Percentiles rank a stretch among this genome's conserved stretches.
phyloP scores from a whole-genome alignment of 1,140 invertebrate species.

The Meloidogyne exigua region DNA sequence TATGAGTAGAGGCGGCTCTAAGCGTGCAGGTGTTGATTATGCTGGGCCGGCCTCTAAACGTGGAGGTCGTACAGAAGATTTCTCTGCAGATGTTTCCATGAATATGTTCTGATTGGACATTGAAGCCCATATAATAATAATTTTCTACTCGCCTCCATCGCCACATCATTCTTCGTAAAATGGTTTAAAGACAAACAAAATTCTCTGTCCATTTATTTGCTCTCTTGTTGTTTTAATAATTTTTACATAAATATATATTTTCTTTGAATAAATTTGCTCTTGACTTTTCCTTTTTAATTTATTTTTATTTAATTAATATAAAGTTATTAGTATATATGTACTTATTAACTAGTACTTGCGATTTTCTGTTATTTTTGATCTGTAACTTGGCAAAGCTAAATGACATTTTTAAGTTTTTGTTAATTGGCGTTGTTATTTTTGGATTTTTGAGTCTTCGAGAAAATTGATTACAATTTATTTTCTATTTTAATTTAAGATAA shows the following conservation, averaged over 20 bases:
- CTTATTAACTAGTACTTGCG: no score
- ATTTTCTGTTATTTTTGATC: no score
- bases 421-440: no score
- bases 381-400: no score
- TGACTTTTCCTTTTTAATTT: background rate
- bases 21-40: conserved; percentile 41
- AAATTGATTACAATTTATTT: background rate
- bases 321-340: no score
- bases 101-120: conserved; percentile 37
- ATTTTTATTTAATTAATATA: background rate
- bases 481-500: background rate
- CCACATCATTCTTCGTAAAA: background rate
- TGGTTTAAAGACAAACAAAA: background rate
- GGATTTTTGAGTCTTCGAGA: no score
- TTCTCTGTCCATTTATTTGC: background rate
- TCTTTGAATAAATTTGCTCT: conserved; percentile 4
- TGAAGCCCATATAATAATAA: background rate
- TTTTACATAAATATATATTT: background rate
- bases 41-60: conserved; percentile 59
- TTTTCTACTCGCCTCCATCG: background rate
- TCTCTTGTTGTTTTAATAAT: conserved; percentile 14
- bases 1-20: conserved; percentile 26
- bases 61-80: conserved; percentile 43
- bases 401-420: no score
- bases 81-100: conserved; percentile 35